These are phyloP conservation scores for Adoxophyes honmai DNA, from an alignment of 1,140 invertebrate genomes.

Conservation along the genomic window DNA sequence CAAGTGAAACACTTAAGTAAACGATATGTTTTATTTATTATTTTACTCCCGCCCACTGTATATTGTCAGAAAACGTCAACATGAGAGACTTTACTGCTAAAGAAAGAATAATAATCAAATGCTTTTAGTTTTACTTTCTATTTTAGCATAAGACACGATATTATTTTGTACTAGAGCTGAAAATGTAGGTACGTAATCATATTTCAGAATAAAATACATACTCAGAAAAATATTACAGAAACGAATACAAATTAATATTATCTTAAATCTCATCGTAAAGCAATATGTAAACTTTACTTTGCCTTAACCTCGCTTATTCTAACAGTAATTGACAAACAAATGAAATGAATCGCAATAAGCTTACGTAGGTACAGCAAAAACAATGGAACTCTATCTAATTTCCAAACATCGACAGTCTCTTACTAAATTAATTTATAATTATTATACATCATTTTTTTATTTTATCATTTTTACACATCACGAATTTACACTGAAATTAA, in stretches of 20 bases:
- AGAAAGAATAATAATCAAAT: background rate
- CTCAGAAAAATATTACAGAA: background rate
- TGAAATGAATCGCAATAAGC: slow-evolving; percentile 34
- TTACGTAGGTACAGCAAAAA: slow-evolving; percentile 56
- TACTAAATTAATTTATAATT: slow-evolving; percentile 51
- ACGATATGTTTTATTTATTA: slow-evolving; percentile 64
- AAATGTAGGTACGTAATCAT: slow-evolving; percentile 18
- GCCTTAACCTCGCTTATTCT: slow-evolving; percentile 23
- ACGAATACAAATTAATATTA: too few relatives aligned
- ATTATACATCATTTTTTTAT: slow-evolving; percentile 51
- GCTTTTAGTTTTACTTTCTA: slow-evolving; percentile 14
- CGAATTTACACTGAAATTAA: slow-evolving; percentile 48
- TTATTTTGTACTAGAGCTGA: slow-evolving; percentile 50
- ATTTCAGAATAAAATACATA: background rate
- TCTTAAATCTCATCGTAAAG: background rate
- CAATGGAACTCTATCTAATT: slow-evolving; percentile 43
- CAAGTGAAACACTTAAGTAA: slow-evolving; percentile 55
- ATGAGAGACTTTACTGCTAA: slow-evolving; percentile 1
- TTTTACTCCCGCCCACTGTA: slow-evolving; percentile 8
- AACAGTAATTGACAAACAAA: slow-evolving; percentile 48
- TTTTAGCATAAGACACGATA: slow-evolving; percentile 40
- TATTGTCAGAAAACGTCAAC: slow-evolving; percentile 6
- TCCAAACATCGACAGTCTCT: slow-evolving; percentile 54
- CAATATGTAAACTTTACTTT: background rate
- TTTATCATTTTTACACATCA: slow-evolving; percentile 51